A percentile compares a stretch with the other conserved stretches of the same genome.
phyloP scores from a whole-genome alignment of 2,888 invertebrate species.

The Thymelicus acteon region DNA sequence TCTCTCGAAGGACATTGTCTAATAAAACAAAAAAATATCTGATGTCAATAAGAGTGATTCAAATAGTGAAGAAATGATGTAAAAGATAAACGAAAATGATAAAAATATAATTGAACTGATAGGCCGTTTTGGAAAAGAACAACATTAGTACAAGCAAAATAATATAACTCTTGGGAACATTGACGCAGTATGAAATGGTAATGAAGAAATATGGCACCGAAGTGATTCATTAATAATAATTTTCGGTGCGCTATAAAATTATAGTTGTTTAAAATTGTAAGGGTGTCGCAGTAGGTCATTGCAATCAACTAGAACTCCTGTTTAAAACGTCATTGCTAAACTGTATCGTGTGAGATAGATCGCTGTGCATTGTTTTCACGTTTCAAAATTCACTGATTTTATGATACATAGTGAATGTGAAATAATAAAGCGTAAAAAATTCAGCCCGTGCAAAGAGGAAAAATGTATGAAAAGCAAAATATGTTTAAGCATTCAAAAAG shows the following conservation, averaged over 20 bases:
- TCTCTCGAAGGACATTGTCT: slow-evolving; percentile 84
- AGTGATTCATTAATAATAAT: slow-evolving; percentile 46
- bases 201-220: slow-evolving; percentile 64
- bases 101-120: slow-evolving; percentile 79
- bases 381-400: slow-evolving; percentile 67
- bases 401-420: slow-evolving; percentile 81
- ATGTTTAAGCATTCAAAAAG: slow-evolving; percentile 75
- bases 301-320: slow-evolving; percentile 48
- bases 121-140: slow-evolving; percentile 85
- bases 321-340: slow-evolving; percentile 59
- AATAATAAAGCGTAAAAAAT: slow-evolving; percentile 74
- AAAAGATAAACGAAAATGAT: slow-evolving; percentile 51
- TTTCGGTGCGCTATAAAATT: slow-evolving; percentile 42
- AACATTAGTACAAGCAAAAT: slow-evolving; percentile 76
- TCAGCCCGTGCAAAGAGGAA: slow-evolving; percentile 83
- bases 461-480: slow-evolving; percentile 80
- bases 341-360: slow-evolving; percentile 66
- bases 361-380: slow-evolving; percentile 75
- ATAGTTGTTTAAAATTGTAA: slow-evolving; percentile 60
- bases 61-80: slow-evolving; percentile 59
- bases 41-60: slow-evolving; percentile 50
- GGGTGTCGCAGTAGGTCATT: slow-evolving; percentile 65
- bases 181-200: slow-evolving; percentile 69
- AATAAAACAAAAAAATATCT: slow-evolving; percentile 59
- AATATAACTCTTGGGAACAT: slow-evolving; percentile 68